These are phyloP conservation scores for Cydia strobilella DNA, from an alignment of 1,140 invertebrate genomes.

Conservation along the genomic window DNA sequence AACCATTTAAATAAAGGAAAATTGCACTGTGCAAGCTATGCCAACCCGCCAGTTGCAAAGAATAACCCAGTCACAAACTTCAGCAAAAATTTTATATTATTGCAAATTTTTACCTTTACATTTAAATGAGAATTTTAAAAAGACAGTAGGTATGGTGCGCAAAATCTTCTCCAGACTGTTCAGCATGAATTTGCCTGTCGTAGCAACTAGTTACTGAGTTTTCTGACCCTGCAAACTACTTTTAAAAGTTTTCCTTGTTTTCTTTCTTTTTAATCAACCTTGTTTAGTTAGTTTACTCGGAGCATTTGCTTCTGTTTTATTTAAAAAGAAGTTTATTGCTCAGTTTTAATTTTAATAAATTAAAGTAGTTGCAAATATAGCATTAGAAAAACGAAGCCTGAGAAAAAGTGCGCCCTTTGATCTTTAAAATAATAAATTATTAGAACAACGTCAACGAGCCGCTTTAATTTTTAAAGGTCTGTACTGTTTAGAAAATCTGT, in stretches of 20 bases:
- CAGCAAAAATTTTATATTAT: neutral
- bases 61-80: neutral
- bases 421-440: neutral
- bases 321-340: neutral
- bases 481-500: no score
- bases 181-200: neutral
- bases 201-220: neutral
- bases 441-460: no score
- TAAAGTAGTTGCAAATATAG: neutral
- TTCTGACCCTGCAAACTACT: neutral
- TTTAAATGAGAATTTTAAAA: slow-evolving; percentile 2
- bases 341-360: neutral
- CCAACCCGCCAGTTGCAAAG: neutral
- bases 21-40: neutral
- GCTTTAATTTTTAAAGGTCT: no score
- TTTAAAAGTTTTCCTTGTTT: neutral
- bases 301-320: neutral
- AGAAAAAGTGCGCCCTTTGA: neutral
- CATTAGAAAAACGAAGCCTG: neutral
- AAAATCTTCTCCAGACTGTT: neutral
- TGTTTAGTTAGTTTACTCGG: neutral
- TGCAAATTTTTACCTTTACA: slow-evolving; percentile 6
- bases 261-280: neutral
- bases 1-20: neutral
- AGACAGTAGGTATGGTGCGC: neutral